These are phyloP conservation scores for Neolamprologus fasciatus DNA, from an alignment of 2,113 vertebrate genomes.

Conservation along the genomic window DNA sequence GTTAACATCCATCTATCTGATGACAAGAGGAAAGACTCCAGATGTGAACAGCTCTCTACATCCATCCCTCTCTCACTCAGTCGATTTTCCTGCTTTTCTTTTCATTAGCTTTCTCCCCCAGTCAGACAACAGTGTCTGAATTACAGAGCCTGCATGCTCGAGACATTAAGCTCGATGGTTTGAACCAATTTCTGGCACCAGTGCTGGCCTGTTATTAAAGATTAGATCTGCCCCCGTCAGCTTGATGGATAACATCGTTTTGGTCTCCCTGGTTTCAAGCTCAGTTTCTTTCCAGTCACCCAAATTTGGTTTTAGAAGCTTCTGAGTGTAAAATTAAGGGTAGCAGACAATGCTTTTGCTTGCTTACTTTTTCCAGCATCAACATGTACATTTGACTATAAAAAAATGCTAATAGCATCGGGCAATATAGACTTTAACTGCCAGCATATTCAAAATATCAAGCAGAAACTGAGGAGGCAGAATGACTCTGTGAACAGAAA, in stretches of 20 bases:
- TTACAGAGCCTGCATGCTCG: slow-evolving; percentile 82
- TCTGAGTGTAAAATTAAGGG: not conserved
- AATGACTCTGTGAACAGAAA: not conserved
- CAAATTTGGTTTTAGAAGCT: not conserved
- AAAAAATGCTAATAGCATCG: no score
- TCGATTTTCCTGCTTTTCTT: slow-evolving; percentile 14
- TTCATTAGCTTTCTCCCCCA: slow-evolving; percentile 75
- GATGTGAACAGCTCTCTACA: slow-evolving; percentile 76
- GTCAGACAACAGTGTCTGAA: slow-evolving; percentile 80
- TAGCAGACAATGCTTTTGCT: not conserved
- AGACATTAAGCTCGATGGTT: slow-evolving; percentile 47
- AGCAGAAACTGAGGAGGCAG: not conserved
- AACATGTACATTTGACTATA: not conserved
- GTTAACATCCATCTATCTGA: slow-evolving; percentile 70
- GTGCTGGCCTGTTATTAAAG: slow-evolving; percentile 31
- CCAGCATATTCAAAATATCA: not conserved
- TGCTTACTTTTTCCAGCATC: not conserved
- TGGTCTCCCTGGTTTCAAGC: slow-evolving; percentile 24
- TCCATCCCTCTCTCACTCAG: slow-evolving; percentile 61
- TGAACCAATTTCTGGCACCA: slow-evolving; percentile 48
- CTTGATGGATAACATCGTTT: slow-evolving; percentile 35
- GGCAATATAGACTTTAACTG: not conserved
- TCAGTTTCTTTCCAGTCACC: not conserved
- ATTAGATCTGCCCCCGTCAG: slow-evolving; percentile 39
- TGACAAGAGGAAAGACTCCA: slow-evolving; percentile 78